Evolutionary conservation across 2,888 invertebrate genomes (phyloP).

Genomic region (Megastigmus dorsalis): DNA sequence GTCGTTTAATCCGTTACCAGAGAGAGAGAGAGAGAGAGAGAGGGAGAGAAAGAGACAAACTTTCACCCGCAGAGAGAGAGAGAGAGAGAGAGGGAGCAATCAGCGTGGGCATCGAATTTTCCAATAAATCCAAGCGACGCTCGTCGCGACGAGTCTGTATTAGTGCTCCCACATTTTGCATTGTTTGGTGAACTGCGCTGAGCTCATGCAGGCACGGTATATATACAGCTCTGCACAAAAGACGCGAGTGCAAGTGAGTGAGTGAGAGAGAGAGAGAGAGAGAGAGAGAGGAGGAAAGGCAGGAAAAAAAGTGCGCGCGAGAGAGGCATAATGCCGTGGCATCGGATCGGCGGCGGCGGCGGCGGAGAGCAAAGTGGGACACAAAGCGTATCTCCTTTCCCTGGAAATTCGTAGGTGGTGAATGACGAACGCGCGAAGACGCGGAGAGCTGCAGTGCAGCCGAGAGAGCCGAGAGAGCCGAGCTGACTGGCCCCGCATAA

Average conservation of each 20-base stretch:
- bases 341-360: no score
- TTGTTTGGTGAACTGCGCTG: conserved; percentile 31
- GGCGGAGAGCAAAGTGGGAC: conserved; percentile 17
- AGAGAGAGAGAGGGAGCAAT: conserved; percentile 30
- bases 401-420: conserved; percentile 53
- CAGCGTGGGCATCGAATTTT: conserved; percentile 51
- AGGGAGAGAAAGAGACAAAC: conserved; percentile 20
- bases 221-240: background rate
- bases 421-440: conserved; percentile 54
- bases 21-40: no score
- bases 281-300: background rate
- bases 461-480: no score
- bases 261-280: background rate
- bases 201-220: background rate
- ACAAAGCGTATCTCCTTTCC: conserved; percentile 44
- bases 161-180: conserved; percentile 54
- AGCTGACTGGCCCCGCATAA: background rate
- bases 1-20: conserved; percentile 24
- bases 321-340: conserved; percentile 11
- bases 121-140: conserved; percentile 49
- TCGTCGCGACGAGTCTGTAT: no score
- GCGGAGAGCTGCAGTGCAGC: no score
- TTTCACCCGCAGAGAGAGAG: conserved; percentile 42
- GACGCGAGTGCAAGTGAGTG: background rate
- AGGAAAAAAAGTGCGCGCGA: background rate